phyloP scores from a whole-genome alignment of 2,113 vertebrate species.

The Silurus meridionalis region DNA sequence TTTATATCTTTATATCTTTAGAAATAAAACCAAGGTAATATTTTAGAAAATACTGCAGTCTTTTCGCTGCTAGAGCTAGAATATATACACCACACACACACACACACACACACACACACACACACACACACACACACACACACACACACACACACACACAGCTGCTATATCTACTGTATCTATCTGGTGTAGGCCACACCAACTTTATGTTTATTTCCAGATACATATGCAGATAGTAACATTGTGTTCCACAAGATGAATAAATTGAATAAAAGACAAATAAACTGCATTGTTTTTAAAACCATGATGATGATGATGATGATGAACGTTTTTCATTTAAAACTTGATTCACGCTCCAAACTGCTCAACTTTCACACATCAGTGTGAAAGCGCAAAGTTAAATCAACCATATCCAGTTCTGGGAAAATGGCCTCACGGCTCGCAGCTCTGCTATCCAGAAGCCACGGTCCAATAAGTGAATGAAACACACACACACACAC shows the following conservation, averaged over 20 bases:
- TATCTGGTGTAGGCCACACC: background rate
- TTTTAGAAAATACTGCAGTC: too few relatives aligned
- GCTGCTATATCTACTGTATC: background rate
- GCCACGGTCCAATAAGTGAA: slow-evolving; percentile 35
- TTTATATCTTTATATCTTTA: too few relatives aligned
- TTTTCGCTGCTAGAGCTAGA: background rate
- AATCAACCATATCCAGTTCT: slow-evolving; percentile 32
- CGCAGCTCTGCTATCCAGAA: background rate
- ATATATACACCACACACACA: background rate
- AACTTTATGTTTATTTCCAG: background rate
- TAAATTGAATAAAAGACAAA: background rate
- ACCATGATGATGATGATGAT: background rate
- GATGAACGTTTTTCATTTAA: background rate
- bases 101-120: background rate
- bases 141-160: background rate
- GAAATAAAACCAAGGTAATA: too few relatives aligned
- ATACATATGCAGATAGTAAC: background rate
- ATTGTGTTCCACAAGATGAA: background rate
- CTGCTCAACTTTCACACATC: slow-evolving; percentile 12
- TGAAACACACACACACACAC: slow-evolving; percentile 10
- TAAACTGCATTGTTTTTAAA: background rate
- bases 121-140: background rate
- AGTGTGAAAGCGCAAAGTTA: slow-evolving; percentile 10
- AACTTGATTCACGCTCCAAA: background rate
- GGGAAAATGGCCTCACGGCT: slow-evolving; percentile 33